These are phyloP conservation scores for Sycophila texana DNA, from an alignment of 2,888 invertebrate species.

Conservation along the genomic window DNA sequence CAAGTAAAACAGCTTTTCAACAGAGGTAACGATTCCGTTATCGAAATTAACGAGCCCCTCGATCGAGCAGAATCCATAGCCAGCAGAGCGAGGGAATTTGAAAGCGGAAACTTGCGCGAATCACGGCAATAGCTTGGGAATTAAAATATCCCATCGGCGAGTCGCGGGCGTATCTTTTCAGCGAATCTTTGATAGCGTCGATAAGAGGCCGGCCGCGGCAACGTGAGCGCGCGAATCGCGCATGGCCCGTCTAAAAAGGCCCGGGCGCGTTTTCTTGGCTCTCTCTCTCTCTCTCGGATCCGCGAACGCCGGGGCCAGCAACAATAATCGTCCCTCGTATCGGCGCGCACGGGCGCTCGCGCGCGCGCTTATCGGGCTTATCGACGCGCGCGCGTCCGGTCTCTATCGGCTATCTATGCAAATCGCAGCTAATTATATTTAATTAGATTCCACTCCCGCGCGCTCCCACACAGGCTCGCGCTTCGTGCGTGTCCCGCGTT, in stretches of 20 bases:
- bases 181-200: neutral
- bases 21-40: too few relatives aligned
- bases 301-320: slow-evolving; percentile 62
- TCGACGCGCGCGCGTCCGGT: slow-evolving; percentile 67
- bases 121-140: neutral
- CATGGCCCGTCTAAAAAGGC: neutral
- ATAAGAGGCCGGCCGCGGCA: neutral
- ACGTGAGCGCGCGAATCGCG: neutral
- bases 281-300: neutral
- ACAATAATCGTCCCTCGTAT: slow-evolving; percentile 74
- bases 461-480: slow-evolving; percentile 20
- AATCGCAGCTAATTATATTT: slow-evolving; percentile 76
- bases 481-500: neutral
- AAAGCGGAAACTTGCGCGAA: too few relatives aligned
- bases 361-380: slow-evolving; percentile 67
- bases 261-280: neutral
- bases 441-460: slow-evolving; percentile 74
- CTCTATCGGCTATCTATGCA: slow-evolving; percentile 75
- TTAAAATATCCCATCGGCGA: slow-evolving; percentile 38
- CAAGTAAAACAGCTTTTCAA: too few relatives aligned
- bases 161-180: slow-evolving; percentile 8
- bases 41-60: too few relatives aligned
- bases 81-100: too few relatives aligned
- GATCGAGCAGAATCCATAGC: too few relatives aligned
- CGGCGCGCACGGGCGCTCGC: slow-evolving; percentile 59